Evolutionary conservation across 2,888 invertebrate species (phyloP), one percentile per base, ranked within the genome.

Genomic region (Synanthedon myopaeformis): DNA sequence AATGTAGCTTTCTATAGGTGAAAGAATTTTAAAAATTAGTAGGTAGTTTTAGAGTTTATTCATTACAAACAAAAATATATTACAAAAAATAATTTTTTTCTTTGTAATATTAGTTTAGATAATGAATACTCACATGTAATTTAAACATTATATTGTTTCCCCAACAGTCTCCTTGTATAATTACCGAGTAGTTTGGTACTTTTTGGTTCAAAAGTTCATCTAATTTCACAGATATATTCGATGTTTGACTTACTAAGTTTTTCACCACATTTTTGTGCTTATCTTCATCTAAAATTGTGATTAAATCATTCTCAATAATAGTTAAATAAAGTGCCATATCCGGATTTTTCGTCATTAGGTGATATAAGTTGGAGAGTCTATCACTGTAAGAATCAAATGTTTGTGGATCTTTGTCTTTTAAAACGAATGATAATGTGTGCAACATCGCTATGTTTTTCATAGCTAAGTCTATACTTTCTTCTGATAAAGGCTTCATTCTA

Each of bases 81-180:
- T n/a, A n/a, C n/a, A n/a, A n/a, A n/a, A n/a, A n/a, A n/a, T n/a
- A n/a, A n/a, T n/a, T n/a, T n/a, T n/a, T n/a, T n/a, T n/a, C n/a
- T n/a, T n/a, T n/a, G n/a, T n/a, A n/a, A n/a, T n/a, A n/a, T n/a
- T n/a, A n/a, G n/a, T n/a, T n/a, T n/a, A n/a, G n/a, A n/a, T n/a
- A n/a, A n/a, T n/a, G n/a, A 35, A 35, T 35, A 45, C 66, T 59
- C 61, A 64, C 75, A 63, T 68, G 55, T 49, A 65, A 58, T 55
- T 54, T 67, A 52, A 70, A 76, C 62, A 77, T 61, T 12, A 77
- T 62, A 55, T 78, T 78, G 48, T 76, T 77, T 1, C 67, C 72
- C 76, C 77, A 77, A 17, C 66, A 62, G 54, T 78, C 77, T 5
- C 77, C 77, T 54, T 78, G 77, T 48, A 62, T 61, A 13, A 77